phyloP scores from a whole-genome alignment of 2,113 vertebrate genomes.

The Seriola quinqueradiata region DNA sequence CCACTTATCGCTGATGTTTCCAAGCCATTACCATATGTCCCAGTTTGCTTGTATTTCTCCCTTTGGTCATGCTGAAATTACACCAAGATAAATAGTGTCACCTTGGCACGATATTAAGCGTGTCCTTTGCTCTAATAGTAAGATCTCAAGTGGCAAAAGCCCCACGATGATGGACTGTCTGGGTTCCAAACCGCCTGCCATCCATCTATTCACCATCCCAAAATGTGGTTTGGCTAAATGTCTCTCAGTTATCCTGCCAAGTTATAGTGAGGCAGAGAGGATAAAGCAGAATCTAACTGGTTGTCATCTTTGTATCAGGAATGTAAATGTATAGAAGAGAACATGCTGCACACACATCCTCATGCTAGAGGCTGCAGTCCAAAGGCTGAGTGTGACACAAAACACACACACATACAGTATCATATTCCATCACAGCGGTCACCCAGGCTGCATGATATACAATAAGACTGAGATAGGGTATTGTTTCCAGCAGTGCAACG shows the following conservation, averaged over 20 bases:
- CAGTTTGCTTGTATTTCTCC: constrained; percentile 27
- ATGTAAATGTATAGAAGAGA: not conserved
- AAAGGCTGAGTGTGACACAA: not conserved
- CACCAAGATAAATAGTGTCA: constrained; percentile 57
- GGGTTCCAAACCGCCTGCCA: constrained; percentile 28
- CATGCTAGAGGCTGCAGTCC: not conserved
- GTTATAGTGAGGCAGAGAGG: not conserved
- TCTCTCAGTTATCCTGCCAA: constrained; percentile 22
- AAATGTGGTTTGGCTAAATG: constrained; percentile 39
- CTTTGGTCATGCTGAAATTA: constrained; percentile 39
- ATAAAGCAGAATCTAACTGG: not conserved
- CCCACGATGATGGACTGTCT: constrained; percentile 54
- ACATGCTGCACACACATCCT: not conserved
- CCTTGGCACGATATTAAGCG: constrained; percentile 55
- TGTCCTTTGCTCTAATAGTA: constrained; percentile 61
- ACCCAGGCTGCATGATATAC: constrained; percentile 12
- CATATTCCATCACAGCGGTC: constrained; percentile 14
- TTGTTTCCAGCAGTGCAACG: constrained; percentile 15
- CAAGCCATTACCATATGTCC: not conserved
- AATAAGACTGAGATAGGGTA: not conserved
- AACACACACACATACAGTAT: not conserved
- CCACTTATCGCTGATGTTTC: not conserved
- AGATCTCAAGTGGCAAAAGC: constrained; percentile 35
- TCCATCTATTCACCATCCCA: constrained; percentile 31
- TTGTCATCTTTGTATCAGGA: not conserved